A percentile compares a stretch with the other conserved stretches of the same genome.
These are phyloP conservation scores for Chionoecetes opilio DNA, from an alignment of 1,140 invertebrate genomes.

Conservation along the genomic window DNA sequence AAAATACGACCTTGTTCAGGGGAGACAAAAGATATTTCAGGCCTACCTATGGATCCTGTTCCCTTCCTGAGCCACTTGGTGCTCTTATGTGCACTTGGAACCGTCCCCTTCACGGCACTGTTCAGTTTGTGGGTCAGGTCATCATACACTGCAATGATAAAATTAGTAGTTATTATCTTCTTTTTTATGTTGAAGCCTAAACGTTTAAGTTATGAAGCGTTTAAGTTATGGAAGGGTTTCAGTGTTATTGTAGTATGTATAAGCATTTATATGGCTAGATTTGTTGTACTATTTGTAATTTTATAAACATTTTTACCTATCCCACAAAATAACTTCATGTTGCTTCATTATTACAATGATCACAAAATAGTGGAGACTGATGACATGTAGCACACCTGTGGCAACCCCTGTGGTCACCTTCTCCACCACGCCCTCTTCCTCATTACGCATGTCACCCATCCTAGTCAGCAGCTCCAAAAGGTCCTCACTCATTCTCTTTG, in stretches of 20 bases:
- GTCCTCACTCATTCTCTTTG: slow-evolving; percentile 66
- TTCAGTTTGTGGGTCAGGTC: slow-evolving; percentile 70
- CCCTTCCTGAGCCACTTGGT: slow-evolving; percentile 73
- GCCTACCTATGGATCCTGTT: slow-evolving; percentile 66
- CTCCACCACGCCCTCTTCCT: slow-evolving; percentile 61
- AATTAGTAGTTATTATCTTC: too few relatives aligned
- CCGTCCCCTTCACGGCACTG: slow-evolving; percentile 56
- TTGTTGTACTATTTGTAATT: too few relatives aligned
- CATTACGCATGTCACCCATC: slow-evolving; percentile 58
- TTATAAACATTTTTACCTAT: too few relatives aligned
- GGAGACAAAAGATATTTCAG: too few relatives aligned
- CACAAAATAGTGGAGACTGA: background rate
- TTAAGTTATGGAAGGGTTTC: too few relatives aligned
- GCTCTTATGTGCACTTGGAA: slow-evolving; percentile 73
- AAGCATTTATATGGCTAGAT: too few relatives aligned
- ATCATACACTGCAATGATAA: slow-evolving; percentile 56
- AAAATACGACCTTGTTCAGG: too few relatives aligned
- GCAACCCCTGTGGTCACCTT: slow-evolving; percentile 65
- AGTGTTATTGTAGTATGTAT: too few relatives aligned
- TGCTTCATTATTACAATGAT: too few relatives aligned
- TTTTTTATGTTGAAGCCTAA: too few relatives aligned
- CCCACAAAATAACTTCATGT: too few relatives aligned
- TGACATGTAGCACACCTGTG: slow-evolving; percentile 31
- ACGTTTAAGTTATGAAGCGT: too few relatives aligned
- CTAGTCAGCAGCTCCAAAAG: slow-evolving; percentile 49